Base-by-base conservation (phyloP, 2,888 invertebrate genomes). In the Phyto melanocephala region DNA sequence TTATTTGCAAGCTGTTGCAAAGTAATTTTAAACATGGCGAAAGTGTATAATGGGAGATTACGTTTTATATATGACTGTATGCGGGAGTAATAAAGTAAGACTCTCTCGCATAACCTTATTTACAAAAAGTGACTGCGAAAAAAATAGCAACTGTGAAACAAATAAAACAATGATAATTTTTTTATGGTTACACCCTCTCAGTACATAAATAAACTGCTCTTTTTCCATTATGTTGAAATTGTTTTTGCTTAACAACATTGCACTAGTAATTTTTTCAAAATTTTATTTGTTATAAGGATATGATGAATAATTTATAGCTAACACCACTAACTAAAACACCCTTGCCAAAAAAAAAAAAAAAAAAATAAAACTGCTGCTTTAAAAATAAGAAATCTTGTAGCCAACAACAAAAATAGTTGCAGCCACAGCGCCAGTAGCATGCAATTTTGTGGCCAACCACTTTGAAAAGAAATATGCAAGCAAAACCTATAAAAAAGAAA, bases 221-320 rank as follows among this genome's bases (percentile, higher is more conserved):
- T 35, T 50, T 70, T 37, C 52, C 50, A 33, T 37, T 58, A 65
- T 20, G 20, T 17, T 33, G n/a, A n/a, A n/a, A 40, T 20, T 62
- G 13, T 42, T 50, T 60, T 71, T 67, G 52, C 54, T 68, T 62
- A 76, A 65, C 15, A 63, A 65, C 17, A 22, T 28, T 58, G 47
- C 45, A 45, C 24, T 24, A 28, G 17, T 45, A 24, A 15, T 52
- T 24, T 20, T 54, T 42, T 63, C 47, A 33, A 60, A 5, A 11
- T 62, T 56, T 63, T 45, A 45, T 60, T 56, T 63, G 52, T 68
- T 37, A 33, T 47, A 82, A 74, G 78, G 82, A 82, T 82, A 71
- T 79, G 70, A 82, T 82, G 82, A 82, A 82, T 82, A 82, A 82
- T 82, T 82, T 82, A 82, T 82, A 70, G 70, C 78, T 45, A 79